Conservation (phyloP, 2,113 vertebrate species). For the Scomber japonicus region DNA sequence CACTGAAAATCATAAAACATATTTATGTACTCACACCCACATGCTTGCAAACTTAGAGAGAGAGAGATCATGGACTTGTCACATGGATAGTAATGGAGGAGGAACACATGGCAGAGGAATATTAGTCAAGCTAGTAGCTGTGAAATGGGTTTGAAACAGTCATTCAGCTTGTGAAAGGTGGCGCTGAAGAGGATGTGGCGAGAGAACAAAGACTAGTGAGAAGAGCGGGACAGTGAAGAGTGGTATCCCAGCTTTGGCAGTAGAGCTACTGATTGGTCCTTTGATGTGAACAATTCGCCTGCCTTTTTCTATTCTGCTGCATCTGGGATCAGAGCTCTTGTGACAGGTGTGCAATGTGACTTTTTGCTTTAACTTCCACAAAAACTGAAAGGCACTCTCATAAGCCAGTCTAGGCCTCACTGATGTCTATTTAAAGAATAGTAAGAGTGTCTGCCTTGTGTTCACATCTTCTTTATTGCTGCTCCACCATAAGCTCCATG, state of each 20-base stretch:
- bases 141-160: slow-evolving; percentile 79
- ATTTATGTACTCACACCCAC: slow-evolving; percentile 65
- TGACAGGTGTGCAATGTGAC: slow-evolving; percentile 58
- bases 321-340: slow-evolving; percentile 61
- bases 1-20: slow-evolving; percentile 56
- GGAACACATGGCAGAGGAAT: slow-evolving; percentile 58
- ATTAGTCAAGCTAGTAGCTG: slow-evolving; percentile 79
- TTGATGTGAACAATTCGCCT: slow-evolving; percentile 77
- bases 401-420: slow-evolving; percentile 20
- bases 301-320: slow-evolving; percentile 57
- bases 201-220: slow-evolving; percentile 57
- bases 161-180: slow-evolving; percentile 58
- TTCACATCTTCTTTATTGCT: slow-evolving; percentile 14
- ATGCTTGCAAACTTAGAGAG: slow-evolving; percentile 51
- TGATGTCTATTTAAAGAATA: slow-evolving; percentile 44
- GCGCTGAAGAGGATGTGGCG: slow-evolving; percentile 52
- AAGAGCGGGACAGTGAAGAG: slow-evolving; percentile 58
- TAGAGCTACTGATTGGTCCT: slow-evolving; percentile 71
- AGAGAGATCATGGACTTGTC: slow-evolving; percentile 63
- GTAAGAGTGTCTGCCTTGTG: slow-evolving; percentile 1
- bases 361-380: slow-evolving; percentile 30
- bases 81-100: slow-evolving; percentile 51
- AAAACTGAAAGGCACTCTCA: slow-evolving; percentile 11
- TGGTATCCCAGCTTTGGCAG: slow-evolving; percentile 73
- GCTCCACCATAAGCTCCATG: slow-evolving; percentile 9